Base-by-base conservation (phyloP, 2,797 vertebrate genomes). In the Oryzias sinensis region DNA sequence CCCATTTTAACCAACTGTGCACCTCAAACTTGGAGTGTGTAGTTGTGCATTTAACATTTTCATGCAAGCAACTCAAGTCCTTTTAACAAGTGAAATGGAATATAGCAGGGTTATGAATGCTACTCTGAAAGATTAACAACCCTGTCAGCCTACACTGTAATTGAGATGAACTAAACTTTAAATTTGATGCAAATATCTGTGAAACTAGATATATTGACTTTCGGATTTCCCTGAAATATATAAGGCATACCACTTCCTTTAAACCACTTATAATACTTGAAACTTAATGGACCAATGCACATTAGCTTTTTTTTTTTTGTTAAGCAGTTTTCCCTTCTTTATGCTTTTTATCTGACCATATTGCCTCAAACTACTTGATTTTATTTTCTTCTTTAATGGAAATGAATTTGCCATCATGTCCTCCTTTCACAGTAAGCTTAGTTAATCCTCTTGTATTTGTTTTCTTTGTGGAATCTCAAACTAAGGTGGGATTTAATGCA, bases 391-490 rank as follows among this genome's bases (percentile, higher is more conserved):
- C 57, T 24, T 18, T 61, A 15, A 27, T 22, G 16, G 24, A 66
- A 76, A 33, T 49, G 1, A 25, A 53, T 47, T 16, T 52, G 56
- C 49, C 49, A 44, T 53, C 54, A 56, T 29, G 22, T 14, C 5
- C 20, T 51, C 17, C 54, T 56, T 37, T 29, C 24, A 40, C 17
- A 33, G 9, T 15, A 62, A 68, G n/a, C 15, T 56, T 25, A 61
- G 49, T 64, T 59, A 2, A 4, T 45, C 33, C 33, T 11, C 33
- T 8, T 13, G 9, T 37, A 20, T 50, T 68, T 53, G 20, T 52
- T 2, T 22, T 56, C 20, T 58, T 63, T 59, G 8, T 57, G 40
- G 24, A 61, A 50, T 68, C 43, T 68, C 4, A 71, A 64, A 65
- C 53, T 9, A 6, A 43, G 43, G 17, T 56, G 25, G 42, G 27